Conservation (phyloP, 2,888 invertebrate species). For the Chaetogeoica ovagalla region DNA sequence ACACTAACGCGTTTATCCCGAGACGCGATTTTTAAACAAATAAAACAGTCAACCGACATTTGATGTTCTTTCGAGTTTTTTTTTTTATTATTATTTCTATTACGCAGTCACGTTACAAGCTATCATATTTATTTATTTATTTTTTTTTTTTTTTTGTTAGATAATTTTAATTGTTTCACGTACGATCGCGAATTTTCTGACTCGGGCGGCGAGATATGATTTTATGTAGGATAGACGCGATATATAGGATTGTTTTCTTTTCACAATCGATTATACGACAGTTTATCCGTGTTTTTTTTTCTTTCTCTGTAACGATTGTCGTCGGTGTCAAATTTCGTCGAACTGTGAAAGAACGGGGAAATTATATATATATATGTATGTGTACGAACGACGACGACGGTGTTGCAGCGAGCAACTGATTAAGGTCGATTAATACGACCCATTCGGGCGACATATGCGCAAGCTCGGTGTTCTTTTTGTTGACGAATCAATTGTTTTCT, state of each 20-base stretch:
- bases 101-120: background rate
- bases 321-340: conserved; percentile 47
- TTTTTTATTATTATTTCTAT: background rate
- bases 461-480: conserved; percentile 37
- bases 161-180: background rate
- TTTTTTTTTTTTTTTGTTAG: background rate
- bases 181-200: background rate
- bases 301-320: background rate
- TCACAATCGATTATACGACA: background rate
- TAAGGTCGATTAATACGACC: conserved; percentile 53
- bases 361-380: too few relatives aligned
- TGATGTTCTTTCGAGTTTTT: too few relatives aligned
- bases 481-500: conserved; percentile 50
- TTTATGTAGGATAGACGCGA: background rate
- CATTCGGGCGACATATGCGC: conserved; percentile 33
- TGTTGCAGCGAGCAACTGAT: conserved; percentile 34
- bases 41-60: background rate
- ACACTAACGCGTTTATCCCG: conserved; percentile 4
- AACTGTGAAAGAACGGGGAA: conserved; percentile 39
- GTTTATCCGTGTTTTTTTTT: conserved; percentile 9
- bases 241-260: conserved; percentile 14
- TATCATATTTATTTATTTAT: background rate
- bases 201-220: background rate
- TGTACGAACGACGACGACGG: conserved; percentile 9
- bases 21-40: background rate